Conservation (phyloP, 2,797 vertebrate species). For the Alfaro cultratus region DNA sequence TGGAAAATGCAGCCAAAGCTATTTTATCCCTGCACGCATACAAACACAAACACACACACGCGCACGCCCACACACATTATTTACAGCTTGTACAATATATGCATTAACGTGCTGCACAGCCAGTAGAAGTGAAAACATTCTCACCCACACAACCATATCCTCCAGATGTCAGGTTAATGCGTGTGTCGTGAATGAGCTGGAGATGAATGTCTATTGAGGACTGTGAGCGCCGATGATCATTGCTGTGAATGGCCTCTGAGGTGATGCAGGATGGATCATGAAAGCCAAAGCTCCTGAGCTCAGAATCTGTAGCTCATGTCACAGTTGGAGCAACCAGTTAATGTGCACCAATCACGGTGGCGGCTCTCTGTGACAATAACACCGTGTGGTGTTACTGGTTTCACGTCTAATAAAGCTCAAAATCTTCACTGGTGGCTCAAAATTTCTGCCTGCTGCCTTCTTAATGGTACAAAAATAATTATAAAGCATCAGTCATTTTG, state of each 20-base stretch:
- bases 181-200: slow-evolving; percentile 44
- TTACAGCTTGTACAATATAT: slow-evolving; percentile 16
- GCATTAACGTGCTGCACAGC: slow-evolving; percentile 28
- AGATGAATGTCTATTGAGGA: slow-evolving; percentile 63
- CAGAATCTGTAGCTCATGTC: slow-evolving; percentile 25
- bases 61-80: slow-evolving; percentile 11
- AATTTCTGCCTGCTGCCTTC: background rate
- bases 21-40: slow-evolving; percentile 51
- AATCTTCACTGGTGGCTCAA: background rate
- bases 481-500: background rate
- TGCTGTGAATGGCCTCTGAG: slow-evolving; percentile 56
- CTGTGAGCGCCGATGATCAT: slow-evolving; percentile 45
- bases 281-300: slow-evolving; percentile 47
- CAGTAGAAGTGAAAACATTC: slow-evolving; percentile 18
- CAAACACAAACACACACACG: slow-evolving; percentile 23
- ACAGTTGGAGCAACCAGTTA: slow-evolving; percentile 17
- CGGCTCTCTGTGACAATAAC: background rate
- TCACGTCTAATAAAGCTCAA: background rate
- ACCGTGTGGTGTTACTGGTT: background rate
- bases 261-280: slow-evolving; percentile 52
- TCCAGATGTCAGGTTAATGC: slow-evolving; percentile 30
- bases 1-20: slow-evolving; percentile 72
- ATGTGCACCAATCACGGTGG: background rate
- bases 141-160: slow-evolving; percentile 43
- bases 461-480: background rate